A percentile compares a stretch with the other conserved stretches of the same genome.
Evolutionary conservation across 2,797 vertebrate species (phyloP).

Genomic region (Epinephelus malabaricus): DNA sequence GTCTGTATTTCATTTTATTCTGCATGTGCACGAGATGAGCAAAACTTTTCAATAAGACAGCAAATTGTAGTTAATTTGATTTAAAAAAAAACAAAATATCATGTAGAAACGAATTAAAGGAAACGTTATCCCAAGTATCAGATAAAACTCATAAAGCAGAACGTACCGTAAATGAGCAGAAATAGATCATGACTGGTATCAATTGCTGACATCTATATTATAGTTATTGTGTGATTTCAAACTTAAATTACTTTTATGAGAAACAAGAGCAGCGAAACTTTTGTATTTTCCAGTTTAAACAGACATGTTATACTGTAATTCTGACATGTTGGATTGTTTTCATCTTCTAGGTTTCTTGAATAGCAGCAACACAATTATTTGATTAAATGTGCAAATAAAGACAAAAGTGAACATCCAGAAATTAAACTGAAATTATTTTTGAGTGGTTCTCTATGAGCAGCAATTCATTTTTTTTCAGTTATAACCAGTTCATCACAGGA

Average conservation of each 20-base stretch:
- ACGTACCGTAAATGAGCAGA: neutral
- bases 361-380: neutral
- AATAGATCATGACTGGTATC: neutral
- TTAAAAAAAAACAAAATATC: neutral
- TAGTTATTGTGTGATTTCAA: neutral
- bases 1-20: constrained; percentile 1
- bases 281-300: neutral
- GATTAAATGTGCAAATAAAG: neutral
- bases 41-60: neutral
- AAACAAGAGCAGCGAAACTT: neutral
- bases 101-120: neutral
- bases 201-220: neutral
- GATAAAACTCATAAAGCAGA: neutral
- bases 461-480: neutral
- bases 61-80: neutral
- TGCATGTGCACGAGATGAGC: neutral
- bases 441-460: neutral
- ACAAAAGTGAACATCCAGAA: neutral
- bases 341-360: neutral
- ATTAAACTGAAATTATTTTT: neutral
- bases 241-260: neutral
- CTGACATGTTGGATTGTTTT: neutral
- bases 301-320: neutral
- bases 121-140: neutral
- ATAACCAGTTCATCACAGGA: constrained; percentile 26